Evolutionary conservation across 1,140 invertebrate species (phyloP).

Genomic region (Popillia japonica): DNA sequence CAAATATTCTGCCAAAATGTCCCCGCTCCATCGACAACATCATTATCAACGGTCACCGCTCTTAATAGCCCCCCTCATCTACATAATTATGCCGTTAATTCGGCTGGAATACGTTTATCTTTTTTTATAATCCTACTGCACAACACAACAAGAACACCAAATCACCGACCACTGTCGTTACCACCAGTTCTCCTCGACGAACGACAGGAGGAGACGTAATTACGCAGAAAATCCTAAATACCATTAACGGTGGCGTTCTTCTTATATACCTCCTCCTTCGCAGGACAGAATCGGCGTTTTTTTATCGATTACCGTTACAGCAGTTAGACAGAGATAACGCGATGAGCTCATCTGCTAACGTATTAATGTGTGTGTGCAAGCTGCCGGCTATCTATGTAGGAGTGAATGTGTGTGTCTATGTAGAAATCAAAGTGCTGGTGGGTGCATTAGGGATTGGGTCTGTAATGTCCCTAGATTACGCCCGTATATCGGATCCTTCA

Average conservation of each 20-base stretch:
- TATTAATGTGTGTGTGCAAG: not conserved
- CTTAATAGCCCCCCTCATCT: conserved; percentile 23
- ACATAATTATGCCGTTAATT: conserved; percentile 33
- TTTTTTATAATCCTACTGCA: not conserved
- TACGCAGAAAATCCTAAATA: conserved; percentile 43
- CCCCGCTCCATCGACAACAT: conserved; percentile 4
- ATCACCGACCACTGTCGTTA: not conserved
- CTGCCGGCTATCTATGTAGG: not conserved
- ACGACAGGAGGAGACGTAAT: conserved; percentile 33
- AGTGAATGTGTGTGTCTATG: conserved; percentile 40
- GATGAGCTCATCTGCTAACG: conserved; percentile 36
- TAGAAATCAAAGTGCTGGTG: conserved; percentile 49
- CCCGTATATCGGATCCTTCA: conserved; percentile 44
- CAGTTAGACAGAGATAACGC: conserved; percentile 40
- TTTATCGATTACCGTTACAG: conserved; percentile 38
- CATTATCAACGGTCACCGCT: conserved; percentile 24
- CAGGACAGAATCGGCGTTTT: conserved; percentile 35
- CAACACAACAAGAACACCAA: not conserved
- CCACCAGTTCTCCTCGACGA: not conserved
- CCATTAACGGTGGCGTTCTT: conserved; percentile 37
- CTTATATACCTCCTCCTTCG: conserved; percentile 9
- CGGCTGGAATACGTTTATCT: conserved; percentile 9
- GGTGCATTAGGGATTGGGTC: conserved; percentile 48
- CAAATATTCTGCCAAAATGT: not conserved
- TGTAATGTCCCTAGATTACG: conserved; percentile 50